Evolutionary conservation across 2,888 invertebrate species (phyloP).

Genomic region (Caenorhabditis sp.): DNA sequence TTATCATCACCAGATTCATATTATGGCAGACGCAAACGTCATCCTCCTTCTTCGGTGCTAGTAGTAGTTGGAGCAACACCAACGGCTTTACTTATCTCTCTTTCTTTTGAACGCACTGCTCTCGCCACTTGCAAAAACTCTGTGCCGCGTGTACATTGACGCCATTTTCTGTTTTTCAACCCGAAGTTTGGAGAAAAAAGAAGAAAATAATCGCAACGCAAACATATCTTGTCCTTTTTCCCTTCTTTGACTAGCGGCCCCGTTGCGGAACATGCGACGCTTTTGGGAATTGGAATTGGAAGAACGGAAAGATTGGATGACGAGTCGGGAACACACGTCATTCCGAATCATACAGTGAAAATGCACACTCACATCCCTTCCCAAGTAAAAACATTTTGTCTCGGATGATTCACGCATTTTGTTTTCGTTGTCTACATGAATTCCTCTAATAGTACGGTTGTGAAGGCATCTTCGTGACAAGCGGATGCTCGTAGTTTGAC

Average conservation of each 20-base stretch:
- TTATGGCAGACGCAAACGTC: conserved; percentile 5
- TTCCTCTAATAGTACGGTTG: conserved; percentile 14
- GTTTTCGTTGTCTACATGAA: conserved; percentile 30
- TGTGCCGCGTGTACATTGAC: conserved; percentile 8
- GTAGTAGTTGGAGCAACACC: neutral
- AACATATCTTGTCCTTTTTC: conserved; percentile 30
- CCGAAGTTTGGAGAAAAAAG: conserved; percentile 17
- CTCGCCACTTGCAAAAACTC: conserved; percentile 6
- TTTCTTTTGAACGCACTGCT: too few species aligned
- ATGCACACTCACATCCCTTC: neutral
- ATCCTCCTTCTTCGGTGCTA: neutral
- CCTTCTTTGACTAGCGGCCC: conserved; percentile 42
- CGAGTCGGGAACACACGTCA: neutral
- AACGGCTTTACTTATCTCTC: conserved; percentile 14
- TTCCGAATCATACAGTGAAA: too few species aligned
- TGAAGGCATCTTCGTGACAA: too few species aligned
- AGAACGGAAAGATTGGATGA: neutral
- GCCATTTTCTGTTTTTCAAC: conserved; percentile 10
- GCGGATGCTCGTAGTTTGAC: too few species aligned
- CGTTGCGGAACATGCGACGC: conserved; percentile 5
- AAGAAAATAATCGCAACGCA: conserved; percentile 36
- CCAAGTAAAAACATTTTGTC: conserved; percentile 26
- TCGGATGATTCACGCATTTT: conserved; percentile 38
- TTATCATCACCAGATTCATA: conserved; percentile 28
- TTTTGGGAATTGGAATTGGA: neutral